Conservation (phyloP, 2,888 invertebrate genomes). For the Drosophila monieri region DNA sequence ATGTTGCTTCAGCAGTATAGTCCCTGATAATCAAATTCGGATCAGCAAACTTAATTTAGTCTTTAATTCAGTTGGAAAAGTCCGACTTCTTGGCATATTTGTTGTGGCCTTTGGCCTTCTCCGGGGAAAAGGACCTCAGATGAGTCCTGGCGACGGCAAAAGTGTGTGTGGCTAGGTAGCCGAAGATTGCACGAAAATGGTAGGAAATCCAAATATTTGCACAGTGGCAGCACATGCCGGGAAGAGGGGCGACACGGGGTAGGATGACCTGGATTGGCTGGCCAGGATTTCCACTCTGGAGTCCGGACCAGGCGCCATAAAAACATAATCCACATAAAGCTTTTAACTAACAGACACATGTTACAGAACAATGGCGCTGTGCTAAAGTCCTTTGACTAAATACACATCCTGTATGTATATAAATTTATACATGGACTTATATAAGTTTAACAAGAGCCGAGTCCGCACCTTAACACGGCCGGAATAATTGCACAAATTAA, state of each 20-base stretch:
- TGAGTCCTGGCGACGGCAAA: background rate
- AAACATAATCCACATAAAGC: conserved; percentile 72
- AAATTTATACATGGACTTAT: conserved; percentile 1
- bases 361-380: conserved; percentile 8
- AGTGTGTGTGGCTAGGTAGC: background rate
- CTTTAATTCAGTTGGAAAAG: conserved; percentile 16
- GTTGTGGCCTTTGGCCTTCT: conserved; percentile 4
- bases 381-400: background rate
- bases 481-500: conserved; percentile 6
- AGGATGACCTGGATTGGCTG: conserved; percentile 2
- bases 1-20: background rate
- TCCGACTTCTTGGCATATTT: conserved; percentile 17
- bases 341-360: conserved; percentile 48
- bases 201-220: conserved; percentile 23
- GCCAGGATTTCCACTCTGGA: conserved; percentile 13
- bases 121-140: background rate
- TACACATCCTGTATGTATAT: background rate
- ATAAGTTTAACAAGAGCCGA: conserved; percentile 11
- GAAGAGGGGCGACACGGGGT: background rate
- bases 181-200: conserved; percentile 9
- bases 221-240: background rate
- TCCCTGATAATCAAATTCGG: conserved; percentile 11
- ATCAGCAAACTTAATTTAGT: conserved; percentile 25
- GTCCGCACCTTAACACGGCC: conserved; percentile 3
- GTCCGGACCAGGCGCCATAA: conserved; percentile 52